phyloP scores from a whole-genome alignment of 2,797 vertebrate genomes.

The Gymnodraco acuticeps region DNA sequence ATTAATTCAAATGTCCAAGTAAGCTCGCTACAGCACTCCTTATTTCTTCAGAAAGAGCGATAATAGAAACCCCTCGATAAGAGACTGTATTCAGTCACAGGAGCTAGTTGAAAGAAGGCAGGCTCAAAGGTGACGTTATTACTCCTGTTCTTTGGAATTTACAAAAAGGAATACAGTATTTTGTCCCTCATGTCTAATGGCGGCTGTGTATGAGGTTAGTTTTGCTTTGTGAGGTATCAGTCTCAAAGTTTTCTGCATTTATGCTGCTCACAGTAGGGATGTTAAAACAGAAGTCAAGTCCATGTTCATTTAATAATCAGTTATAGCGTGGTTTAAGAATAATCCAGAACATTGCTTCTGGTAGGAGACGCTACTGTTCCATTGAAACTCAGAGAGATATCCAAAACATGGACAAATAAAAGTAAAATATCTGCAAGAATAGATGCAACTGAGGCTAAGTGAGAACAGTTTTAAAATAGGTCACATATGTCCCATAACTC shows the following conservation, averaged over 20 bases:
- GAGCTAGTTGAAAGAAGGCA: background rate
- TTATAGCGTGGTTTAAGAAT: too few species aligned
- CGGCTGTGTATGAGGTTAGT: background rate
- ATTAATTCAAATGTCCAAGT: background rate
- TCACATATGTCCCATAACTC: slow-evolving; percentile 46
- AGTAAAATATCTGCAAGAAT: too few species aligned
- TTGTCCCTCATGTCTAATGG: background rate
- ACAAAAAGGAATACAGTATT: background rate
- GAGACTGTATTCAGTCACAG: background rate
- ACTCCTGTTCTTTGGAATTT: background rate
- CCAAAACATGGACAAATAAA: too few species aligned
- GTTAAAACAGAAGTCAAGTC: background rate
- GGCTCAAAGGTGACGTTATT: background rate
- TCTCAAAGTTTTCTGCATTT: background rate
- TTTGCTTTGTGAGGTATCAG: background rate
- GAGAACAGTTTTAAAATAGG: background rate
- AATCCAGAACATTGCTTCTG: too few species aligned
- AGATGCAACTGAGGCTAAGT: too few species aligned
- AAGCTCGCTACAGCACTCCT: background rate
- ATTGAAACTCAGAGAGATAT: background rate
- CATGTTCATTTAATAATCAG: background rate
- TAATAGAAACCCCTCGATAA: background rate
- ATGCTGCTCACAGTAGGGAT: background rate
- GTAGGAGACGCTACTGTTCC: background rate
- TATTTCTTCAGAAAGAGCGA: background rate